Conservation (phyloP, 1,140 invertebrate genomes). For the Argopecten irradians region DNA sequence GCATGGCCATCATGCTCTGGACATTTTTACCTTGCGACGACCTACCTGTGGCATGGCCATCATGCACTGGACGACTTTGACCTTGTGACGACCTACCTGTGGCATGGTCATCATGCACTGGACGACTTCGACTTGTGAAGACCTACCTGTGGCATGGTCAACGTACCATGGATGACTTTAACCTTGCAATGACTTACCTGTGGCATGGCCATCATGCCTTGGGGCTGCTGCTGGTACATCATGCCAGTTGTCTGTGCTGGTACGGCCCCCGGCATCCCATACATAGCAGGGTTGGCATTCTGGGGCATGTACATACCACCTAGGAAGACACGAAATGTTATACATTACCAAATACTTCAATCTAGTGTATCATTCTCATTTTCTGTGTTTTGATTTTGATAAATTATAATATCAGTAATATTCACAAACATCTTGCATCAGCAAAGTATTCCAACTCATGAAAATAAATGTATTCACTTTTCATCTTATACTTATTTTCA, state of each 20-base stretch:
- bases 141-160: too few species aligned
- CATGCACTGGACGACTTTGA: not conserved
- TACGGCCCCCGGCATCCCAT: constrained; percentile 1
- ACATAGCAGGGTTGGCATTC: constrained; percentile 47
- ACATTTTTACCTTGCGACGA: not conserved
- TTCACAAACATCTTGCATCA: too few species aligned
- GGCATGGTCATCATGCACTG: constrained; percentile 36
- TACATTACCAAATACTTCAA: too few species aligned
- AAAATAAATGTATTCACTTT: too few species aligned
- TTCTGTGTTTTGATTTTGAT: too few species aligned
- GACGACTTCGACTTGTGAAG: too few species aligned
- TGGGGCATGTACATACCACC: constrained; percentile 66
- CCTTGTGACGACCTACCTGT: not conserved
- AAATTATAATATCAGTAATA: too few species aligned
- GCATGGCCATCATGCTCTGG: too few species aligned
- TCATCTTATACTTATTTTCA: too few species aligned
- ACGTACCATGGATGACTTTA: not conserved
- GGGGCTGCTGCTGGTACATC: constrained; percentile 25
- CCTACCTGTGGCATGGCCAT: not conserved
- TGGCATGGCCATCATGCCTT: constrained; percentile 36
- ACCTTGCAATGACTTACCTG: not conserved
- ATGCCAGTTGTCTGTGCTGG: not conserved
- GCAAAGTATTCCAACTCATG: too few species aligned
- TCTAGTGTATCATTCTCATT: too few species aligned
- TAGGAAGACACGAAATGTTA: too few species aligned